phyloP scores from a whole-genome alignment of 2,888 invertebrate species.

The Notocelia uddmanniana region DNA sequence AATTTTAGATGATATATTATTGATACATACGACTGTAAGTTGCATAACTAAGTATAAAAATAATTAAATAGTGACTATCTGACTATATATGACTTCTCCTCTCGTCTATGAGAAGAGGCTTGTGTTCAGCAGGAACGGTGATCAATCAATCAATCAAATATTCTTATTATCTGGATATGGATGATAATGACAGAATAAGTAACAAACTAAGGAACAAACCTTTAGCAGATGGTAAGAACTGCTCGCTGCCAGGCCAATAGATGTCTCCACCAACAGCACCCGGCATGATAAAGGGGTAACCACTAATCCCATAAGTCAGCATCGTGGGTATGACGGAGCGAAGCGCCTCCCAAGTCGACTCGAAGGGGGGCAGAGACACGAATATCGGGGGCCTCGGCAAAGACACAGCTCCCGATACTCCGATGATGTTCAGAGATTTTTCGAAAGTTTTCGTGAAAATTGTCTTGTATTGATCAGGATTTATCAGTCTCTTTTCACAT shows the following conservation, averaged over 20 bases:
- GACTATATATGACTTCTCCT: no score
- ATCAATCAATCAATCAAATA: no score
- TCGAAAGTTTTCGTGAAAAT: slow-evolving; percentile 89
- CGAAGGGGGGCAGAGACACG: slow-evolving; percentile 93
- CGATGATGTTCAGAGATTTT: slow-evolving; percentile 88
- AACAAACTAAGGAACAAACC: slow-evolving; percentile 49
- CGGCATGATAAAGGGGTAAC: slow-evolving; percentile 97
- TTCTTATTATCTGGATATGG: no score
- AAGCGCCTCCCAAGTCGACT: slow-evolving; percentile 95
- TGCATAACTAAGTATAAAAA: no score
- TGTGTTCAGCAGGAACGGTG: no score
- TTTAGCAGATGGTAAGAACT: slow-evolving; percentile 83
- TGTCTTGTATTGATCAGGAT: slow-evolving; percentile 94
- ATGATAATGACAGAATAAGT: no score
- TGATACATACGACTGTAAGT: no score
- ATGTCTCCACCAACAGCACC: slow-evolving; percentile 97
- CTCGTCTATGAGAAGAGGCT: no score
- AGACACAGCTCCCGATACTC: slow-evolving; percentile 93
- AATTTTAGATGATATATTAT: no score
- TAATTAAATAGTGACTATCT: no score
- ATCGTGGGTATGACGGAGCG: slow-evolving; percentile 94
- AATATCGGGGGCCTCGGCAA: slow-evolving; percentile 94
- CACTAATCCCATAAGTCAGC: slow-evolving; percentile 94
- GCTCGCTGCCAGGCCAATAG: slow-evolving; percentile 86
- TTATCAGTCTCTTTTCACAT: slow-evolving; percentile 89